A percentile compares a stretch with the other conserved stretches of the same genome.
Conservation (phyloP, 2,888 invertebrate genomes). For the Campaea margaritaria region DNA sequence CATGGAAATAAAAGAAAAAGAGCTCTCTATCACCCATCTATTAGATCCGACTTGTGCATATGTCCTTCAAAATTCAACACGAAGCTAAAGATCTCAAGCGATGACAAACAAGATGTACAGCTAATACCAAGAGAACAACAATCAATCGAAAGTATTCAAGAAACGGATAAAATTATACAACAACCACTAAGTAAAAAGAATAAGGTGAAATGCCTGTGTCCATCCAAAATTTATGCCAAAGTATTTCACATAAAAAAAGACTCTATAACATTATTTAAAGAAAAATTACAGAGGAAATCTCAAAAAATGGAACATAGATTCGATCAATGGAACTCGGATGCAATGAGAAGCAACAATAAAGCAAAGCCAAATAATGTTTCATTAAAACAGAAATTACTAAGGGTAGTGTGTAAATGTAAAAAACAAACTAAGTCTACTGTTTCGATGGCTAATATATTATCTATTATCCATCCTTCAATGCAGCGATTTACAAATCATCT, state of each 20-base stretch:
- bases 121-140: constrained; percentile 11
- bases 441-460: constrained; percentile 21
- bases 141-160: constrained; percentile 4
- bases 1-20: constrained; percentile 36
- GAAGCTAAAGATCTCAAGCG: constrained; percentile 20
- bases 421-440: constrained; percentile 3
- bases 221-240: neutral
- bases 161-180: constrained; percentile 1
- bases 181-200: constrained; percentile 20
- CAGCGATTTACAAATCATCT: constrained; percentile 2
- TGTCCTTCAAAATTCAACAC: constrained; percentile 49
- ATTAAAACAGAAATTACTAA: neutral
- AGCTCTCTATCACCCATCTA: constrained; percentile 41
- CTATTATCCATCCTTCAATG: constrained; percentile 16
- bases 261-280: constrained; percentile 53
- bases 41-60: constrained; percentile 56
- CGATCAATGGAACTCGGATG: constrained; percentile 11
- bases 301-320: constrained; percentile 37
- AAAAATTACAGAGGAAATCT: constrained; percentile 49
- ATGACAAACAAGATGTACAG: constrained; percentile 19
- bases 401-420: constrained; percentile 9
- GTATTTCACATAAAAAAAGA: constrained; percentile 54
- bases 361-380: neutral
- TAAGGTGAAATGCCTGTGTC: neutral
- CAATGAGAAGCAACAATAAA: neutral